Percentiles rank a stretch among this genome's conserved stretches.
These are phyloP conservation scores for Phocoena phocoena DNA, from an alignment of 2,113 vertebrate genomes.

Conservation along the genomic window DNA sequence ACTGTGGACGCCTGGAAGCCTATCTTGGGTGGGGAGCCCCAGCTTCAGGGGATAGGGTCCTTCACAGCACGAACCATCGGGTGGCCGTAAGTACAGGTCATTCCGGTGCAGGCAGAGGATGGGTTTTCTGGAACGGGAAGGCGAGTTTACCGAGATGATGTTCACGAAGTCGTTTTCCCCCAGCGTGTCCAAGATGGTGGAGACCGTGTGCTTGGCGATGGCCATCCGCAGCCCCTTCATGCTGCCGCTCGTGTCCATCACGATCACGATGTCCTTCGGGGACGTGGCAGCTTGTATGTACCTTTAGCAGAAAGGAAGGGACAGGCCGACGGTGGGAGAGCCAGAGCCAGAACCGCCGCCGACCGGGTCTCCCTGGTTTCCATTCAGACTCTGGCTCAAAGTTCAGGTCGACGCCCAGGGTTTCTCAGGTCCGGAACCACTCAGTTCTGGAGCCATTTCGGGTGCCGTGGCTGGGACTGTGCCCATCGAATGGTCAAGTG, in stretches of 20 bases:
- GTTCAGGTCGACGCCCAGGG: not conserved
- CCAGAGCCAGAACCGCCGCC: not conserved
- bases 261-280: constrained; percentile 95
- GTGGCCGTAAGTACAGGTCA: not conserved
- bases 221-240: constrained; percentile 96
- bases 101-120: not conserved
- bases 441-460: not conserved
- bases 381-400: not conserved
- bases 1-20: not conserved
- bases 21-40: not conserved
- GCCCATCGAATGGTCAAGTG: not conserved
- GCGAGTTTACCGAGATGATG: constrained; percentile 90
- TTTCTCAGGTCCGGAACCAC: not conserved
- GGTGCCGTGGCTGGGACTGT: not conserved
- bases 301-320: constrained; percentile 80
- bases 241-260: constrained; percentile 95
- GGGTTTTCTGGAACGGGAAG: not conserved
- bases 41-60: not conserved
- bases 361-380: not conserved
- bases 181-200: constrained; percentile 94
- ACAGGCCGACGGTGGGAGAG: not conserved
- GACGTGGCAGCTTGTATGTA: constrained; percentile 98
- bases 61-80: rapidly evolving
- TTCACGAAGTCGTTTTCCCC: constrained; percentile 99
- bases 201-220: constrained; percentile 96